phyloP scores from a whole-genome alignment of 2,888 invertebrate genomes.

The Drosophila nigricruria region DNA sequence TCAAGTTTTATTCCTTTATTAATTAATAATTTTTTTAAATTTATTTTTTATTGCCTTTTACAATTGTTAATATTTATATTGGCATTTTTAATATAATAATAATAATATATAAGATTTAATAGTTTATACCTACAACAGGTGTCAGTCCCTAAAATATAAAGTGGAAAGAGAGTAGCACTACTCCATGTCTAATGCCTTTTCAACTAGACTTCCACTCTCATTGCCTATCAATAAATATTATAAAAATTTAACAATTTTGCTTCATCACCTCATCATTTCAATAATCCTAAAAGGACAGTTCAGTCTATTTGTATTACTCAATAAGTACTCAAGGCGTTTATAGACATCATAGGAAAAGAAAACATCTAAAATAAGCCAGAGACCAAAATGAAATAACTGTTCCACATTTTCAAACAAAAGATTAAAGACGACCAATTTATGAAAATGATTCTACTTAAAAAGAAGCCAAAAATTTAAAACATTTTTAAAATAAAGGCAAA shows the following conservation, averaged over 20 bases:
- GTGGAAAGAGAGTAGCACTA: too few species aligned
- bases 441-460: too few species aligned
- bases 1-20: constrained; percentile 2
- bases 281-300: not conserved
- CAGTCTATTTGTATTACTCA: not conserved
- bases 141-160: too few species aligned
- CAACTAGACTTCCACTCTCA: too few species aligned
- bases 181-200: too few species aligned
- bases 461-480: too few species aligned
- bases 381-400: not conserved
- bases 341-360: not conserved
- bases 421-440: not conserved
- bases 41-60: constrained; percentile 2
- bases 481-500: not conserved
- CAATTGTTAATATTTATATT: not conserved
- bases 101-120: not conserved
- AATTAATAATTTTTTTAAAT: not conserved
- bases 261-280: too few species aligned
- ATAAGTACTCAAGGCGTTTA: not conserved
- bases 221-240: too few species aligned
- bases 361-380: not conserved
- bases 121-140: too few species aligned
- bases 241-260: too few species aligned
- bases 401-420: not conserved
- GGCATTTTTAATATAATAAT: not conserved